phyloP scores from a whole-genome alignment of 2,113 vertebrate species.

The Baryphthengus martii region DNA sequence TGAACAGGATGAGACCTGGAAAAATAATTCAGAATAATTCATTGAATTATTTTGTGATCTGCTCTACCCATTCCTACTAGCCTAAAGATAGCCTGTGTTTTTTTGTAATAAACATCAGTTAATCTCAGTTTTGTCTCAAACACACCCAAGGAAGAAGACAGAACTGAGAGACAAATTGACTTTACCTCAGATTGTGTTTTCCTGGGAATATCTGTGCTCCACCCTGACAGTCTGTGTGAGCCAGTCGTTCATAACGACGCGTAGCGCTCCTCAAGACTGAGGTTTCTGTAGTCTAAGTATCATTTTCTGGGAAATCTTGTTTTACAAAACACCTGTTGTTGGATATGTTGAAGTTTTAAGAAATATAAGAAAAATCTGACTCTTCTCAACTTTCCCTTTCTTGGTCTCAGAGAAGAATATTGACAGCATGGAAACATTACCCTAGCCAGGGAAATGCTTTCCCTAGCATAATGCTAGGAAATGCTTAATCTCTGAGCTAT shows the following conservation, averaged over 20 bases:
- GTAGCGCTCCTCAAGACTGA: background rate
- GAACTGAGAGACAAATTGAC: background rate
- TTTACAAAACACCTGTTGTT: background rate
- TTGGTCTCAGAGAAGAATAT: background rate
- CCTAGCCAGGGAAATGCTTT: background rate
- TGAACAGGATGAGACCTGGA: background rate
- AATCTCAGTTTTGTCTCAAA: background rate
- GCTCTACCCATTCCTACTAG: background rate
- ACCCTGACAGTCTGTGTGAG: background rate
- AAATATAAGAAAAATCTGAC: background rate
- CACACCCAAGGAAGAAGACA: background rate
- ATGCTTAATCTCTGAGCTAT: background rate
- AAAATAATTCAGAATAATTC: background rate
- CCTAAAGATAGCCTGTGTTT: background rate
- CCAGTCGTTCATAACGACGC: background rate
- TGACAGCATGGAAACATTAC: background rate
- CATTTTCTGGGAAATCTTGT: background rate
- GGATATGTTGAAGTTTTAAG: background rate
- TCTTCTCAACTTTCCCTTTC: background rate
- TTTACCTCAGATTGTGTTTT: constrained; percentile 26
- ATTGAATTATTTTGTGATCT: background rate
- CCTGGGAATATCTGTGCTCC: background rate
- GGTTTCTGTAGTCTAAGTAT: background rate
- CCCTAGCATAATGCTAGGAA: background rate
- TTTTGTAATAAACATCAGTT: background rate